Conservation (phyloP, 2,888 invertebrate species). For the Callosobruchus maculatus region DNA sequence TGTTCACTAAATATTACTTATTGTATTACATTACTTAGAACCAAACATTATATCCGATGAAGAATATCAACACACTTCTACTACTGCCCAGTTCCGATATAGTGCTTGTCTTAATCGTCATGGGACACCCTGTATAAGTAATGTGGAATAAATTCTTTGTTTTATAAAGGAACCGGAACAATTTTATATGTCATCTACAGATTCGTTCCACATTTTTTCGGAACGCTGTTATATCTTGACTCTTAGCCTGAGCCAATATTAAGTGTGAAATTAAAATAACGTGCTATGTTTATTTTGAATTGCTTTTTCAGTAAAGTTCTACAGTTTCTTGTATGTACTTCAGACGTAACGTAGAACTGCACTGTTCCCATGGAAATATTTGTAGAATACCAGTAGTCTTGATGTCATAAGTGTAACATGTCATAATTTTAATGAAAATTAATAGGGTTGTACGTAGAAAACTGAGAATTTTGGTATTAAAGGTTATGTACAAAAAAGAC, state of each 20-base stretch:
- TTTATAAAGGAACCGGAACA: not conserved
- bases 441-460: too few relatives aligned
- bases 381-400: not conserved
- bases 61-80: too few relatives aligned
- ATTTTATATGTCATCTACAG: not conserved
- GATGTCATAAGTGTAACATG: too few relatives aligned
- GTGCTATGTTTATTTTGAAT: not conserved
- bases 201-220: not conserved
- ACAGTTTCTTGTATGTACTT: not conserved
- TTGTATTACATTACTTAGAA: too few relatives aligned
- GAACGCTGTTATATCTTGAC: not conserved
- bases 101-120: too few relatives aligned
- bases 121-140: too few relatives aligned
- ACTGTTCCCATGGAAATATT: not conserved
- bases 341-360: not conserved
- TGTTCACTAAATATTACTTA: too few relatives aligned
- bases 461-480: too few relatives aligned
- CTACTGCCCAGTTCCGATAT: too few relatives aligned
- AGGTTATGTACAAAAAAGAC: too few relatives aligned
- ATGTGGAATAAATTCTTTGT: not conserved
- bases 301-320: not conserved
- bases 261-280: not conserved
- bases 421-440: too few relatives aligned
- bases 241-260: not conserved
- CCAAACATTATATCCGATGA: too few relatives aligned